A percentile compares a stretch with the other conserved stretches of the same genome.
These are phyloP conservation scores for Macrosoma leucophasiata DNA, from an alignment of 2,888 invertebrate genomes.

Conservation along the genomic window DNA sequence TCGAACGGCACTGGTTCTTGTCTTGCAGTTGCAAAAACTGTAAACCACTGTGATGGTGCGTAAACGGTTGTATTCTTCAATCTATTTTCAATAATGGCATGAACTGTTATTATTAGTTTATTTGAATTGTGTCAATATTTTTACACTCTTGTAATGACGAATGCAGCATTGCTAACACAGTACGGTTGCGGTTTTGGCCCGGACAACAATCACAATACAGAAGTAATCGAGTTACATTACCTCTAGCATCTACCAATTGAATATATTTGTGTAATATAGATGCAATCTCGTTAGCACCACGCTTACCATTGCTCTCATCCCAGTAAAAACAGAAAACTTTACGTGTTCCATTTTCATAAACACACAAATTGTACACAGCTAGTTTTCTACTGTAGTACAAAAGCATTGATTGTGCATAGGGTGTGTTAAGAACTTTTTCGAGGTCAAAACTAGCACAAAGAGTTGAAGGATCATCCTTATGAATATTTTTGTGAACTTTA, in stretches of 20 bases:
- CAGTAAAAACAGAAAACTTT: too few relatives aligned
- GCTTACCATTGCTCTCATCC: too few relatives aligned
- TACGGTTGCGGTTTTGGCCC: slow-evolving; percentile 10
- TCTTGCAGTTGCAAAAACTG: slow-evolving; percentile 27
- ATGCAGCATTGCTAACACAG: slow-evolving; percentile 9
- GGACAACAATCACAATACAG: slow-evolving; percentile 12
- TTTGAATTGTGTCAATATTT: slow-evolving; percentile 26
- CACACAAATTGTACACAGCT: slow-evolving; percentile 11
- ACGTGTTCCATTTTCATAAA: too few relatives aligned
- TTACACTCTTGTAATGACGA: slow-evolving; percentile 22
- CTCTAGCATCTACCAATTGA: too few relatives aligned
- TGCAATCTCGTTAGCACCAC: slow-evolving; percentile 4
- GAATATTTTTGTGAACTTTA: too few relatives aligned
- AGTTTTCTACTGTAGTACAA: slow-evolving; percentile 15
- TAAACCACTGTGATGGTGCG: slow-evolving; percentile 36
- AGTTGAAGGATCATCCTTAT: too few relatives aligned
- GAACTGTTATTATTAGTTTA: slow-evolving; percentile 31
- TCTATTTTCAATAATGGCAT: slow-evolving; percentile 38
- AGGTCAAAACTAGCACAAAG: too few relatives aligned
- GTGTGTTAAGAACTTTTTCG: slow-evolving; percentile 13
- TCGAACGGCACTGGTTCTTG: slow-evolving; percentile 23
- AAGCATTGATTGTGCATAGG: slow-evolving; percentile 12
- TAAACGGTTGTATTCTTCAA: slow-evolving; percentile 29
- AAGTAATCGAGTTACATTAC: slow-evolving; percentile 10
- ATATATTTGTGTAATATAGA: too few relatives aligned